Percentiles rank a stretch among this genome's conserved stretches.
These are phyloP conservation scores for Meiosimyza decipiens DNA, from an alignment of 2,888 invertebrate genomes.

Conservation along the genomic window DNA sequence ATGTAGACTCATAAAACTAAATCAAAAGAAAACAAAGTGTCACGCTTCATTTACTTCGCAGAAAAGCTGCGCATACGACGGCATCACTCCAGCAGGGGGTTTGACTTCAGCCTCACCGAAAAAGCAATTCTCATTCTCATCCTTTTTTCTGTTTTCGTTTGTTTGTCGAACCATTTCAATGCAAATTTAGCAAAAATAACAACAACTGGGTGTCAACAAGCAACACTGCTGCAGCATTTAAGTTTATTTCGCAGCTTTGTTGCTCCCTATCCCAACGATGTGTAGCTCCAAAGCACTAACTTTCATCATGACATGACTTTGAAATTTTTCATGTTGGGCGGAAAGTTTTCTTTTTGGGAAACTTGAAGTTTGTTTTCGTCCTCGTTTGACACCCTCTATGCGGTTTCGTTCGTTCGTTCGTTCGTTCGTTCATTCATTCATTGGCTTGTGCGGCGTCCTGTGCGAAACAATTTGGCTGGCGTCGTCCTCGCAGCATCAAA, in stretches of 20 bases:
- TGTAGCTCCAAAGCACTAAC: slow-evolving; percentile 4
- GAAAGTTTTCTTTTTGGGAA: slow-evolving; percentile 14
- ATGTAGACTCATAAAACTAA: slow-evolving; percentile 65
- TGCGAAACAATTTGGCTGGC: slow-evolving; percentile 36
- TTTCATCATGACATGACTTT: slow-evolving; percentile 19
- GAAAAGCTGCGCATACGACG: slow-evolving; percentile 34
- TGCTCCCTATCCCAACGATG: background rate
- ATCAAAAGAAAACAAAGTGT: slow-evolving; percentile 65
- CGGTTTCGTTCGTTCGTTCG: background rate
- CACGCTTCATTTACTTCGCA: slow-evolving; percentile 62
- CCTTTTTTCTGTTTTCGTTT: background rate
- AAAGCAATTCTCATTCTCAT: background rate
- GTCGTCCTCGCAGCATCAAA: slow-evolving; percentile 34
- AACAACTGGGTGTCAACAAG: slow-evolving; percentile 27
- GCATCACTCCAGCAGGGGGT: slow-evolving; percentile 12
- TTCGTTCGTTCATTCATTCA: too few species aligned
- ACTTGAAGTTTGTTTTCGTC: slow-evolving; percentile 21
- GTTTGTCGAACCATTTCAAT: background rate
- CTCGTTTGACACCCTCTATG: slow-evolving; percentile 10
- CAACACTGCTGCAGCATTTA: slow-evolving; percentile 7
- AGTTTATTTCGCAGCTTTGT: background rate
- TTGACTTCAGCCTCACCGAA: slow-evolving; percentile 4
- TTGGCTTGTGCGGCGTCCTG: background rate
- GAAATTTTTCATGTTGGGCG: slow-evolving; percentile 28
- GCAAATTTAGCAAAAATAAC: slow-evolving; percentile 15